A percentile compares a stretch with the other conserved stretches of the same genome.
Evolutionary conservation across 2,113 vertebrate species (phyloP).

Genomic region (Stigmatopora argus): DNA sequence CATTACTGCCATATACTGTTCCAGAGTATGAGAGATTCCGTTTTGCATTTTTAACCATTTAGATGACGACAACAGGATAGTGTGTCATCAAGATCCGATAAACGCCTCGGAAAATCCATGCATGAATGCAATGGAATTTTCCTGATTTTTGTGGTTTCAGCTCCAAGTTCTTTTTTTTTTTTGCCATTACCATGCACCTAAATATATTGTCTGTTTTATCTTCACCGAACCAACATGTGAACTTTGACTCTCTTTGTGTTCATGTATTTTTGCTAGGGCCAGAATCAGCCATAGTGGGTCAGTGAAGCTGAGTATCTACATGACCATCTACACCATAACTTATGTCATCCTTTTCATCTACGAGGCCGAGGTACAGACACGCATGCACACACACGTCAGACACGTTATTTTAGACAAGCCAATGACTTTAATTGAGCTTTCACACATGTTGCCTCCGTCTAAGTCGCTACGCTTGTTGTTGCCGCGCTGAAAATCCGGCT

Average conservation of each 20-base stretch:
- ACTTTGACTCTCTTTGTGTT: constrained; percentile 26
- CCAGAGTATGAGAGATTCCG: no score
- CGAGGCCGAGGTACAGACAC: constrained; percentile 77
- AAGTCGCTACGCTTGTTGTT: not conserved
- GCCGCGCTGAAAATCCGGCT: not conserved
- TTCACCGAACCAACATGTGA: constrained; percentile 17
- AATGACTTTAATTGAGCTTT: no score
- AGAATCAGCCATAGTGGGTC: constrained; percentile 89
- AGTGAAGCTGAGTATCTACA: constrained; percentile 87
- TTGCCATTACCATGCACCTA: not conserved
- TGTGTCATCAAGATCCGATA: no score
- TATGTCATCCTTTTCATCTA: constrained; percentile 88
- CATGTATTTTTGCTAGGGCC: constrained; percentile 66
- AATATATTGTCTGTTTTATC: constrained; percentile 22
- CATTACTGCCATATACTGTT: no score
- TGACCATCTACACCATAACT: constrained; percentile 89
- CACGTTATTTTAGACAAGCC: not conserved
- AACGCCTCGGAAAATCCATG: no score
- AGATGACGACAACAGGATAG: no score
- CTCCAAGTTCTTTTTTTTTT: no score
- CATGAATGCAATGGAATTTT: no score
- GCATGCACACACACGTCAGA: not conserved
- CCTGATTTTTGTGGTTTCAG: no score
- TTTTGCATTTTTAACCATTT: no score
- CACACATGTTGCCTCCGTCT: not conserved